A percentile compares a stretch with the other conserved stretches of the same genome.
Conservation (phyloP, 1,140 invertebrate species). For the Tetraneura akinire region DNA sequence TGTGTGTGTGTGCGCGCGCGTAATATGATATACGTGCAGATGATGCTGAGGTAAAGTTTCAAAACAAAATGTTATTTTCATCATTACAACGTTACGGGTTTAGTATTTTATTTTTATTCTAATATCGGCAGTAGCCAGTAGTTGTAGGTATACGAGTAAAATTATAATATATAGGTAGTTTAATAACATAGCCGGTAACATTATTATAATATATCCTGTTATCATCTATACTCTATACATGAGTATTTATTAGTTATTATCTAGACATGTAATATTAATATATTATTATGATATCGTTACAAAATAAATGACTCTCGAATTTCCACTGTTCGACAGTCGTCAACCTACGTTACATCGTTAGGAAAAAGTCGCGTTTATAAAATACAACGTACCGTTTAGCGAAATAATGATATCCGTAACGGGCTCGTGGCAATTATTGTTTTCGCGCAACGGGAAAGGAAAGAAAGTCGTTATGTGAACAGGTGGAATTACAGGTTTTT, state of each 20-base stretch:
- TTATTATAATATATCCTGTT: not conserved
- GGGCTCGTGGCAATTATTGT: not conserved
- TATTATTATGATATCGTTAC: too few relatives aligned
- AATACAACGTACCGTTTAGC: too few relatives aligned
- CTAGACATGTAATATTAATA: too few relatives aligned
- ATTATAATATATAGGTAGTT: not conserved
- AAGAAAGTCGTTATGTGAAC: conserved; percentile 15
- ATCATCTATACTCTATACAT: too few relatives aligned
- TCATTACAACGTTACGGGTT: too few relatives aligned
- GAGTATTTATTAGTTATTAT: too few relatives aligned
- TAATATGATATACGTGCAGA: not conserved
- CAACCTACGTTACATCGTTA: too few relatives aligned
- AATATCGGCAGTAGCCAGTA: not conserved
- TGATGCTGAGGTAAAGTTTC: conserved; percentile 17
- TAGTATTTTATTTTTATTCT: conserved; percentile 4
- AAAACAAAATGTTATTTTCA: not conserved
- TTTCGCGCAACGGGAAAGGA: not conserved
- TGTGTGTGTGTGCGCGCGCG: not conserved
- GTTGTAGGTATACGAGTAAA: not conserved
- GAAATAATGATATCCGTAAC: too few relatives aligned
- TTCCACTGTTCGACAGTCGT: not conserved
- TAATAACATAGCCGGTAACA: not conserved
- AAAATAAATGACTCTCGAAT: not conserved
- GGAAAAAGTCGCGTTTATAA: too few relatives aligned
- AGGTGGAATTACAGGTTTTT: conserved; percentile 3